These are phyloP conservation scores for Triplophysa yarkandensis DNA, from an alignment of 2,797 vertebrate species.

Conservation along the genomic window DNA sequence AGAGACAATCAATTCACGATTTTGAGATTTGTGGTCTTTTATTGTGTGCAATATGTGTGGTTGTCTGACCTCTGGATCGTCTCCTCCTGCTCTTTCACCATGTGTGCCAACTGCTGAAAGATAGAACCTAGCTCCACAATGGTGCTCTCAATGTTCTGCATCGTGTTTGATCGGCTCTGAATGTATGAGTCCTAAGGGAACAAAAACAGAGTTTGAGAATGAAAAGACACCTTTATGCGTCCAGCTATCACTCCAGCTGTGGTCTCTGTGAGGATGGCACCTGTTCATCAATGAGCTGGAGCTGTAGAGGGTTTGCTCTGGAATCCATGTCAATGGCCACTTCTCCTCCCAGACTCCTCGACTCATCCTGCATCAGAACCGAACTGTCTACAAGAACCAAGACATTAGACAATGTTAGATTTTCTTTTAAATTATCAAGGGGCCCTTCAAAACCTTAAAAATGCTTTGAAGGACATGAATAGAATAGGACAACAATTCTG, in stretches of 20 bases:
- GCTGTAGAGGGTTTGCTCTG: conserved; percentile 82
- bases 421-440: not conserved
- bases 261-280: conserved; percentile 61
- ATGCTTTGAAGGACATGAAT: too few species aligned
- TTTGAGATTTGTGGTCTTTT: not conserved
- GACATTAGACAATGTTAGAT: not conserved
- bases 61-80: conserved; percentile 85
- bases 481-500: too few species aligned
- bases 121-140: conserved; percentile 94
- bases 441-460: too few species aligned
- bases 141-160: conserved; percentile 95
- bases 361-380: conserved; percentile 87
- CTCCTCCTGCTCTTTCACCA: conserved; percentile 95
- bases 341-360: conserved; percentile 77
- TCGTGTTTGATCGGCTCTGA: conserved; percentile 91
- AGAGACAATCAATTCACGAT: not conserved
- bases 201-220: not conserved
- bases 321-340: conserved; percentile 90
- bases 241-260: not conserved
- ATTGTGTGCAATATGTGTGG: not conserved
- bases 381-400: conserved; percentile 76
- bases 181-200: conserved; percentile 87
- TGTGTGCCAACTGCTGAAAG: conserved; percentile 93
- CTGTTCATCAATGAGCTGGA: conserved; percentile 93
- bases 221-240: not conserved